Evolutionary conservation across 2,797 vertebrate genomes (phyloP).

Genomic region (Anguilla pacifica): DNA sequence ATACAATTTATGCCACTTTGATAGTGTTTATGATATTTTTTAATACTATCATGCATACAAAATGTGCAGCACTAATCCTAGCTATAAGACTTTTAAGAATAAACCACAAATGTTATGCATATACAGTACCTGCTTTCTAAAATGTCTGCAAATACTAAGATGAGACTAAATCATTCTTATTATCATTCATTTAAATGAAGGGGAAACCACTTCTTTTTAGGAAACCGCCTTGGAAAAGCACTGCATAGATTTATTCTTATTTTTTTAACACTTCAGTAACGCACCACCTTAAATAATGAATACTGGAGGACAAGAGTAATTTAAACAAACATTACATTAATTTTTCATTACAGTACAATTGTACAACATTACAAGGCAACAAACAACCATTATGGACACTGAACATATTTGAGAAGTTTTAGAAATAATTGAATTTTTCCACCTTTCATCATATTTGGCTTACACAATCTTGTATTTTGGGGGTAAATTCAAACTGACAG

Average conservation of each 20-base stretch:
- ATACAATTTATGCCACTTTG: not conserved
- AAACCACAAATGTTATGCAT: not conserved
- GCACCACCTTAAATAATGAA: not conserved
- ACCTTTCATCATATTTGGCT: not conserved
- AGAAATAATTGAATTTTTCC: not conserved
- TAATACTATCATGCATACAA: not conserved
- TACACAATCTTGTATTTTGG: not conserved
- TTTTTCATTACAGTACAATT: not conserved
- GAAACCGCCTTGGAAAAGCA: not conserved
- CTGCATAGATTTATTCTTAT: not conserved
- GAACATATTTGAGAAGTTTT: not conserved
- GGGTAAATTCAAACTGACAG: constrained; percentile 2
- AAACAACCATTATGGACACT: not conserved
- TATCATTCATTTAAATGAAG: not conserved
- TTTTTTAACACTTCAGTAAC: not conserved
- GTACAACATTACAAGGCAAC: not conserved
- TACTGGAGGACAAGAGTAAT: not conserved
- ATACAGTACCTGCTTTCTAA: not conserved
- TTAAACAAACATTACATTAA: not conserved
- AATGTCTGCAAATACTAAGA: not conserved
- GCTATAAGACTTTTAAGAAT: not conserved
- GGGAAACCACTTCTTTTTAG: not conserved
- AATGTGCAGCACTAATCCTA: not conserved
- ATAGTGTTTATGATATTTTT: not conserved
- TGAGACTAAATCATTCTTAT: not conserved